Conservation (phyloP, 1,140 invertebrate genomes). For the Brachionus koreanus region DNA sequence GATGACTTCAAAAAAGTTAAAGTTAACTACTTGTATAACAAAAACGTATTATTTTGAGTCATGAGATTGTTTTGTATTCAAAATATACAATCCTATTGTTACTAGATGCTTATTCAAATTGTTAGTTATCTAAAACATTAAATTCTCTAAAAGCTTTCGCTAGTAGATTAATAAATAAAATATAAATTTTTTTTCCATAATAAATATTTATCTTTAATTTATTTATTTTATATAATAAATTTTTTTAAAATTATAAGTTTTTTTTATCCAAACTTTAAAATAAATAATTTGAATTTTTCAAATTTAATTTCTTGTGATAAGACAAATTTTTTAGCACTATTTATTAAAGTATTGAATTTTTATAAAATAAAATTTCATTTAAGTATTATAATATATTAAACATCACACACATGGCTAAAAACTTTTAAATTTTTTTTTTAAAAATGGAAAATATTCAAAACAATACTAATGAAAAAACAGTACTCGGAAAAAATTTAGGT, state of each 20-base stretch:
- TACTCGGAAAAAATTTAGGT: background rate
- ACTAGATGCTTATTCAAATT: background rate
- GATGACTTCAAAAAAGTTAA: constrained; percentile 21
- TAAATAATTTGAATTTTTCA: background rate
- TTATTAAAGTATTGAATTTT: too few relatives aligned
- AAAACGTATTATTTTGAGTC: background rate
- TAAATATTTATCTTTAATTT: too few relatives aligned
- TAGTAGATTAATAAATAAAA: background rate
- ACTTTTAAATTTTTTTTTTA: background rate
- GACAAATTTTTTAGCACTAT: background rate
- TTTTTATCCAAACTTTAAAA: too few relatives aligned
- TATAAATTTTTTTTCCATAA: background rate
- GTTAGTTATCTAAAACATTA: background rate
- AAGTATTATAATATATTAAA: background rate
- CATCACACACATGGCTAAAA: background rate
- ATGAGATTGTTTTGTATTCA: background rate
- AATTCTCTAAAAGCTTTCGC: background rate
- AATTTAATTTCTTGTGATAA: background rate
- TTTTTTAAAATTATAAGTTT: too few relatives aligned
- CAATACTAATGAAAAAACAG: background rate
- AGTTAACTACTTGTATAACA: constrained; percentile 29
- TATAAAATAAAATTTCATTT: background rate
- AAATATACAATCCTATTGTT: background rate
- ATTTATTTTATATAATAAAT: too few relatives aligned
- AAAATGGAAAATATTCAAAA: background rate